A percentile compares a stretch with the other conserved stretches of the same genome.
phyloP scores from a whole-genome alignment of 2,797 vertebrate species.

The Hemibagrus guttatus region DNA sequence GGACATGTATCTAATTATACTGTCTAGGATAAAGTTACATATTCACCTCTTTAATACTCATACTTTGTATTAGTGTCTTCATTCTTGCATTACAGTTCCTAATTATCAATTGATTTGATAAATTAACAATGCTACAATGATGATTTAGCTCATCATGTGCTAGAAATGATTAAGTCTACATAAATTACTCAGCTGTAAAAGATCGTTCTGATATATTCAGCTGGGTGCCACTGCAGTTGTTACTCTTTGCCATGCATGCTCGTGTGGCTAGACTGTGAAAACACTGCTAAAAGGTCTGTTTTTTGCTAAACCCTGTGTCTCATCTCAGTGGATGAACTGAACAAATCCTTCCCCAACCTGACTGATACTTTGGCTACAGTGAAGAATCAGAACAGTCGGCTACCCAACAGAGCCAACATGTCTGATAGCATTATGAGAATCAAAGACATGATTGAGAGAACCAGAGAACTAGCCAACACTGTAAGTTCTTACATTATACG shows the following conservation, averaged over 20 bases:
- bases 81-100: too few relatives aligned
- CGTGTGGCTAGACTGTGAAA: background rate
- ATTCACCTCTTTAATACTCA: background rate
- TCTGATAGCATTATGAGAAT: constrained; percentile 81
- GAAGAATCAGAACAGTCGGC: constrained; percentile 69
- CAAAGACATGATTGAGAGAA: constrained; percentile 85
- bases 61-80: background rate
- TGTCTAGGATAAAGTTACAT: background rate
- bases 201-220: background rate
- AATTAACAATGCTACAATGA: background rate
- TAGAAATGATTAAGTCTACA: background rate
- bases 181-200: background rate
- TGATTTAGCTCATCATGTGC: background rate
- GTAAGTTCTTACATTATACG: constrained; percentile 61
- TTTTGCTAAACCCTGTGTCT: constrained; percentile 2
- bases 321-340: constrained; percentile 59
- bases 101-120: background rate
- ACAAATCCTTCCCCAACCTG: constrained; percentile 70
- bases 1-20: background rate
- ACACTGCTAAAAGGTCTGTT: background rate
- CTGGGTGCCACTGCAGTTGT: background rate
- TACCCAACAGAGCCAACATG: constrained; percentile 74
- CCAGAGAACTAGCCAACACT: constrained; percentile 83
- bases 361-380: constrained; percentile 71
- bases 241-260: background rate